Base-by-base conservation (phyloP, 1,140 invertebrate species). In the Harpegnathos saltator region DNA sequence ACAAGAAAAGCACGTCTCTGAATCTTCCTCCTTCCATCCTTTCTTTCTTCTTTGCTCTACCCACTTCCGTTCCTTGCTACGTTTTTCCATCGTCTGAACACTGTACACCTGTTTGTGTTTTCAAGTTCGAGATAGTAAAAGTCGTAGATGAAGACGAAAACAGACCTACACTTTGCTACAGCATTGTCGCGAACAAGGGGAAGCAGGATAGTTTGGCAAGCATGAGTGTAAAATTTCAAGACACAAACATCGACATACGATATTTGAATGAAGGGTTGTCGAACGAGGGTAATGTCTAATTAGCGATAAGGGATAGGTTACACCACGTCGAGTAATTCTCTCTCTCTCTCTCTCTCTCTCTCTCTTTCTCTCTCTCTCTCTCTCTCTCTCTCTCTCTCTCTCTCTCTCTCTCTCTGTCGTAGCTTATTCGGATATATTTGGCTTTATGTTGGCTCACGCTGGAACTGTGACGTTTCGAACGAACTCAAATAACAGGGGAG, bases 1-100 rank as follows among this genome's bases (percentile, higher is more conserved):
- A 74, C 15, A 52, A 74, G 61, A 82, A 85, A 69, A 52, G 44
- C 65, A 72, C 38, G 17, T 22, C 14, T 12, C 2, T 5, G 12
- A n/a, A 48, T 22, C n/a, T 75, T 48, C 17, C 15, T 33, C 48
- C 11, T 52, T 19, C 14, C 4, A 11, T 26, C 33, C 14, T 69
- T 22, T 17, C 17, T 22, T 29, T 5, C 29, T 5, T 33, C 29
- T 33, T 5, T 33, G 1, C 29, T 5, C 5, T 33, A 33, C 29
- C 29, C n/a, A n/a, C n/a, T n/a, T n/a, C 5, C 29, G 19, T 12
- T 4, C 14, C 48, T 69, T 11, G 17, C 17, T 22, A 3, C 15
- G 0, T 44, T 29, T 54, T 82, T 54, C 15, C 14, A n/a, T 14
- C 12, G 15, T 48, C 5, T 69, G 17, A 69, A 78, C 14, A 19